Percentiles rank a stretch among this genome's conserved stretches.
These are phyloP conservation scores for Ditula angustiorana DNA, from an alignment of 2,888 invertebrate genomes.

Conservation along the genomic window DNA sequence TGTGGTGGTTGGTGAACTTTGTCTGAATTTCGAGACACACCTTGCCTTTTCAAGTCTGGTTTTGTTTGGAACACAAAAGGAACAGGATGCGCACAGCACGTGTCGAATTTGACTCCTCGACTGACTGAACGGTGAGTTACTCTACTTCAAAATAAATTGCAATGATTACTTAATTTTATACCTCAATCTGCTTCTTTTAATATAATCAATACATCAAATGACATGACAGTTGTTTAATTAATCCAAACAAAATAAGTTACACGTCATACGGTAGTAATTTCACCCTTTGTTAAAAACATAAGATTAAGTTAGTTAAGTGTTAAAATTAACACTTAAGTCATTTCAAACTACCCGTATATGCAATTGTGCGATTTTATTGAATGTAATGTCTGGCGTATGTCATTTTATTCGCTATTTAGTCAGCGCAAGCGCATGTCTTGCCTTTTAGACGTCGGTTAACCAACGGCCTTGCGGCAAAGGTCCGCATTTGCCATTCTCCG, in stretches of 20 bases:
- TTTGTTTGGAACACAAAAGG: conserved; percentile 53
- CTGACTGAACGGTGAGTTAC: conserved; percentile 47
- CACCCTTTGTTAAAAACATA: not conserved
- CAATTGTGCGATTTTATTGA: not conserved
- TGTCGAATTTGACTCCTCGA: conserved; percentile 56
- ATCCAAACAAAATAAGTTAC: not conserved
- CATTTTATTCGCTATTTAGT: not conserved
- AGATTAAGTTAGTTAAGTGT: too few species aligned
- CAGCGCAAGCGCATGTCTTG: conserved; percentile 15
- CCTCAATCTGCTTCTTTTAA: not conserved
- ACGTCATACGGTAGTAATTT: not conserved
- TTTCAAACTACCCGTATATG: not conserved
- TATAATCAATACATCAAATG: too few species aligned
- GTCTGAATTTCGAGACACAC: conserved; percentile 72
- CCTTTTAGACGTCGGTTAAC: conserved; percentile 46
- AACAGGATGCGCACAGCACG: conserved; percentile 65
- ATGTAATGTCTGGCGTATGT: not conserved
- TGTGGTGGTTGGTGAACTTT: conserved; percentile 63
- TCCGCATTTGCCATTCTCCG: conserved; percentile 70
- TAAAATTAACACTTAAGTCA: not conserved
- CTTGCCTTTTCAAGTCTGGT: conserved; percentile 63
- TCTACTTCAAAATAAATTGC: not conserved
- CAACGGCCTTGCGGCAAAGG: conserved; percentile 72
- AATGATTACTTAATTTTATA: not conserved
- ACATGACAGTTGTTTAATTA: not conserved